Conservation (phyloP, 2,113 vertebrate genomes). For the Takifugu bimaculatus region DNA sequence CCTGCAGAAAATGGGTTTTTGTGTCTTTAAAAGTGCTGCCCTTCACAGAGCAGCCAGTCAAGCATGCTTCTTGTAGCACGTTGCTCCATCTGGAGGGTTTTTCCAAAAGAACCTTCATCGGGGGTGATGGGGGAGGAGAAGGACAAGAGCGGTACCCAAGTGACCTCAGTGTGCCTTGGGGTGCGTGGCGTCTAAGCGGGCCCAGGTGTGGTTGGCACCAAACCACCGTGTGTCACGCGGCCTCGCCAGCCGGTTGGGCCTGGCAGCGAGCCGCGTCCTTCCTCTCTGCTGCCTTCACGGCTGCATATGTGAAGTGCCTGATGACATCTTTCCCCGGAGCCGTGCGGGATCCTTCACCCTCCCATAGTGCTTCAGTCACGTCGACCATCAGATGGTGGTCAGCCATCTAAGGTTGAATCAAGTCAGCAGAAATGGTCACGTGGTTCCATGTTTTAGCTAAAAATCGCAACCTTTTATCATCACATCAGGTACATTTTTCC, state of each 20-base stretch:
- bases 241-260: slow-evolving; percentile 61
- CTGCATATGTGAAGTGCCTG: slow-evolving; percentile 32
- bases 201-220: slow-evolving; percentile 63
- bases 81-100: slow-evolving; percentile 20
- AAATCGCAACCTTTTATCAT: neutral
- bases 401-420: too few relatives aligned
- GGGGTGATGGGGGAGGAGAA: slow-evolving; percentile 30
- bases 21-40: slow-evolving; percentile 13
- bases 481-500: neutral
- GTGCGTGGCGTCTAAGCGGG: slow-evolving; percentile 45
- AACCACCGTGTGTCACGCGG: slow-evolving; percentile 54
- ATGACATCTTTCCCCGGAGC: slow-evolving; percentile 47
- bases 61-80: slow-evolving; percentile 9
- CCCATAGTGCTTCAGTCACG: too few relatives aligned
- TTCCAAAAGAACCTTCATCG: slow-evolving; percentile 29
- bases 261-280: slow-evolving; percentile 68
- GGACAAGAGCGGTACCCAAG: slow-evolving; percentile 53
- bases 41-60: slow-evolving; percentile 9
- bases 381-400: too few relatives aligned
- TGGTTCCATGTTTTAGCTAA: neutral
- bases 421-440: neutral
- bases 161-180: slow-evolving; percentile 51
- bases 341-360: slow-evolving; percentile 1
- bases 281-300: slow-evolving; percentile 51
- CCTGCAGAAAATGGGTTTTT: slow-evolving; percentile 5